Evolutionary conservation across 2,888 invertebrate species (phyloP).

Genomic region (Andrena bicolor): DNA sequence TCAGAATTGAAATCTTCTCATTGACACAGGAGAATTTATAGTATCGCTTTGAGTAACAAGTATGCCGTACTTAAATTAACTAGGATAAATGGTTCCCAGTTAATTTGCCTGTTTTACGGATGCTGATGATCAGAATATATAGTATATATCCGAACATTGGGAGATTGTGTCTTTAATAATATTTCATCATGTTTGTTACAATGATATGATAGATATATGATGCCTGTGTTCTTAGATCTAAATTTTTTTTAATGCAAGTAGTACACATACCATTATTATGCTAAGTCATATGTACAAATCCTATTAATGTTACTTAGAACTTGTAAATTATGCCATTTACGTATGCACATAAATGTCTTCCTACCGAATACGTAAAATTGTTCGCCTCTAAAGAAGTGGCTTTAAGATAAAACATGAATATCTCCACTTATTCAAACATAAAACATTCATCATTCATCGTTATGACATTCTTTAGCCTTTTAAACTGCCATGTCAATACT

Average conservation of each 20-base stretch:
- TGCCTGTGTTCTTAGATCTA: slow-evolving; percentile 32
- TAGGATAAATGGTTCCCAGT: background rate
- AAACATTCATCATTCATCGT: background rate
- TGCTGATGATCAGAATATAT: background rate
- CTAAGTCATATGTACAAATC: slow-evolving; percentile 51
- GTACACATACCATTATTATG: slow-evolving; percentile 22
- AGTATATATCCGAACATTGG: background rate
- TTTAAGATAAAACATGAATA: background rate
- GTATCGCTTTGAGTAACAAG: background rate
- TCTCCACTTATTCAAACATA: background rate
- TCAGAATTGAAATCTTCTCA: background rate
- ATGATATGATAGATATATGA: slow-evolving; percentile 35
- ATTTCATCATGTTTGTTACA: slow-evolving; percentile 20
- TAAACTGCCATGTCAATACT: background rate
- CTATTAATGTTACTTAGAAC: slow-evolving; percentile 16
- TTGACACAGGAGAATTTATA: slow-evolving; percentile 7
- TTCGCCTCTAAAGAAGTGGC: slow-evolving; percentile 1
- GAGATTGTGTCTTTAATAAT: slow-evolving; percentile 17
- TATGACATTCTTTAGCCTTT: slow-evolving; percentile 11
- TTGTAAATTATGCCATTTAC: slow-evolving; percentile 20
- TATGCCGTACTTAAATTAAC: background rate
- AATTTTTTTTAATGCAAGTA: slow-evolving; percentile 9
- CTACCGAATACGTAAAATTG: slow-evolving; percentile 10
- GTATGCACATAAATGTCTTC: slow-evolving; percentile 6
- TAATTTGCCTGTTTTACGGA: background rate